phyloP scores from a whole-genome alignment of 2,113 vertebrate species.

The Aspiorhynchus laticeps region DNA sequence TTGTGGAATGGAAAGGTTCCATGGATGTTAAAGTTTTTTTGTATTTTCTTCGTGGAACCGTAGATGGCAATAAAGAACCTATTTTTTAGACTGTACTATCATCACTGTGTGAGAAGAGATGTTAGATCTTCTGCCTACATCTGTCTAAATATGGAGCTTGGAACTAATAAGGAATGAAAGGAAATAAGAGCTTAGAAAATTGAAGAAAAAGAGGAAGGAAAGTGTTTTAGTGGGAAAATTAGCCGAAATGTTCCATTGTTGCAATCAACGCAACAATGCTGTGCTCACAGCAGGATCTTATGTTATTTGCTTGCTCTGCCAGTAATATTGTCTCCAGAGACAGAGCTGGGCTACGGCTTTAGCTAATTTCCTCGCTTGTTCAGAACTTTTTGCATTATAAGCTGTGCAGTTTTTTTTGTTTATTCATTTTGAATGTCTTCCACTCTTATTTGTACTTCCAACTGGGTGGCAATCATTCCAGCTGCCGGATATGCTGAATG shows the following conservation, averaged over 20 bases:
- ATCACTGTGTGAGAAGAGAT: not conserved
- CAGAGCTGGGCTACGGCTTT: slow-evolving; percentile 10
- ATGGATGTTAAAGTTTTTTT: not conserved
- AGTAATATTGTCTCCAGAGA: slow-evolving; percentile 29
- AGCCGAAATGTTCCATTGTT: slow-evolving; percentile 22
- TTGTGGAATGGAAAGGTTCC: not conserved
- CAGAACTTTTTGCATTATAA: slow-evolving; percentile 43
- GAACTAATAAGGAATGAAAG: not conserved
- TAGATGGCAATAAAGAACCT: not conserved
- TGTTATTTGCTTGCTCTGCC: slow-evolving; percentile 37
- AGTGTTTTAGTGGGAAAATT: slow-evolving; percentile 33
- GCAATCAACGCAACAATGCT: not conserved
- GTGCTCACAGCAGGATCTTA: slow-evolving; percentile 9
- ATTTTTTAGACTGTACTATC: not conserved
- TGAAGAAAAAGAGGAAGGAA: not conserved
- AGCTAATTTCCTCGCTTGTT: slow-evolving; percentile 46
- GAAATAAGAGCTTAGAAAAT: slow-evolving; percentile 22
- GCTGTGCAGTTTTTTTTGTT: slow-evolving; percentile 31
- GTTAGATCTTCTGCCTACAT: not conserved
- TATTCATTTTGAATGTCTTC: slow-evolving; percentile 38
- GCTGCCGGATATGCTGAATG: slow-evolving; percentile 13
- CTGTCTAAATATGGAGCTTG: not conserved
- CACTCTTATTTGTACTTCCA: slow-evolving; percentile 52
- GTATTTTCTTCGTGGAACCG: not conserved
- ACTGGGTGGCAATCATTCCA: slow-evolving; percentile 40